Percentiles rank a stretch among this genome's conserved stretches.
These are phyloP conservation scores for Cylas formicarius DNA, from an alignment of 1,140 invertebrate genomes.

Conservation along the genomic window DNA sequence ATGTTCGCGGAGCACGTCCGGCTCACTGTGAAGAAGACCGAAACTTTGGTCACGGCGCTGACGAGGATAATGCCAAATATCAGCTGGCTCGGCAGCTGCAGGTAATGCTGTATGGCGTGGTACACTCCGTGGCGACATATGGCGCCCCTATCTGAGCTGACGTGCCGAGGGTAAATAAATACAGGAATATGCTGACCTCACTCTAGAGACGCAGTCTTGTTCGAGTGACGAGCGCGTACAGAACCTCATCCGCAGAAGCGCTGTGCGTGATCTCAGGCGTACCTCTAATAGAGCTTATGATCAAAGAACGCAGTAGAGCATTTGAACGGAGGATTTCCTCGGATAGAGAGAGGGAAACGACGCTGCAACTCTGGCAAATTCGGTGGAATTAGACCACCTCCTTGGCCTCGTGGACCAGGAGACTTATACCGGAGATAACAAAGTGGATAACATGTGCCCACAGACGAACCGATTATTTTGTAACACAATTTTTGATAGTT, in stretches of 20 bases:
- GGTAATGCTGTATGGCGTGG: not conserved
- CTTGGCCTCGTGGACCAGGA: constrained; percentile 11
- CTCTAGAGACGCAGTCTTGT: too few relatives aligned
- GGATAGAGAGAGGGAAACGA: too few relatives aligned
- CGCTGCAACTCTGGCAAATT: constrained; percentile 9
- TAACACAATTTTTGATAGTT: constrained; percentile 15
- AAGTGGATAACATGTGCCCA: constrained; percentile 8
- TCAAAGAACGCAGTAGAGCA: too few relatives aligned
- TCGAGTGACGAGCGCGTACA: too few relatives aligned
- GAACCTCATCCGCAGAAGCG: too few relatives aligned
- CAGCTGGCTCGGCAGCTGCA: not conserved
- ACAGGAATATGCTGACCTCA: too few relatives aligned
- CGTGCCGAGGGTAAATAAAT: too few relatives aligned
- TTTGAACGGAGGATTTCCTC: not conserved
- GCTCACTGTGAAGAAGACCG: too few relatives aligned
- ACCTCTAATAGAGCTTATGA: too few relatives aligned
- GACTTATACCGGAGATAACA: constrained; percentile 12
- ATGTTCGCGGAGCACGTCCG: too few relatives aligned
- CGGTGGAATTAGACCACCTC: constrained; percentile 5
- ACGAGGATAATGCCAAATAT: constrained; percentile 17
- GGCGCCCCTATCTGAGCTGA: not conserved
- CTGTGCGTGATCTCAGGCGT: too few relatives aligned
- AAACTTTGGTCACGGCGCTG: constrained; percentile 7
- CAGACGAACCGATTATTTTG: constrained; percentile 1
- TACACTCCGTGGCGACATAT: not conserved